Base-by-base conservation (phyloP, 2,888 invertebrate species). In the Branchipolynoe longqiensis region DNA sequence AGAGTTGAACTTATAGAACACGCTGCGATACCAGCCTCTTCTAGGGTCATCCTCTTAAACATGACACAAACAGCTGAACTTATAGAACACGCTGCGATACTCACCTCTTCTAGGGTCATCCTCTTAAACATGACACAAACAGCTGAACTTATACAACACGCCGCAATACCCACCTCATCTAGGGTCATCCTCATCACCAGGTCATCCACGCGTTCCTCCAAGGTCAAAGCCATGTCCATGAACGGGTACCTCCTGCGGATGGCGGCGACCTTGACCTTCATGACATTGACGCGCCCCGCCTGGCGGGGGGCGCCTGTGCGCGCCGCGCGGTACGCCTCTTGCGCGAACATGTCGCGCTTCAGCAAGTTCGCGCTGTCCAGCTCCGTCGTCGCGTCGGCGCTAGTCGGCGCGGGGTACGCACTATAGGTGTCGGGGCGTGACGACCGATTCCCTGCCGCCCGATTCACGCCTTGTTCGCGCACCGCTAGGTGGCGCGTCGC, bases 121-220 rank as follows among this genome's bases (percentile, higher is more conserved):
- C n/a, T n/a, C n/a, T n/a, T n/a, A n/a, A n/a, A n/a, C n/a, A n/a
- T n/a, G n/a, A n/a, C n/a, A n/a, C n/a, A n/a, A n/a, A n/a, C n/a
- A n/a, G n/a, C n/a, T n/a, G n/a, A n/a, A n/a, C n/a, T n/a, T n/a
- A n/a, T n/a, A n/a, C n/a, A n/a, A n/a, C n/a, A n/a, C n/a, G n/a
- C n/a, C n/a, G n/a, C n/a, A n/a, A n/a, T n/a, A n/a, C n/a, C 89
- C 12, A 91, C 87, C 86, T 92, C 92, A 31, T 88, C 87, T 62
- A 90, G 69, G 12, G 89, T 90, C 58, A 93, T 87, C 28, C 91
- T 89, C 33, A 83, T 86, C 12, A 92, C 91, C 62, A 92, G 86
- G 85, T 92, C 92, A 58, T 90, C 88, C 3, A 92, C 92, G 40
- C 92, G 86, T 38, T 89, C 89, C 8, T 88, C 87, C 91, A 92